Conservation (phyloP, 2,113 vertebrate genomes). For the Osmerus eperlanus region DNA sequence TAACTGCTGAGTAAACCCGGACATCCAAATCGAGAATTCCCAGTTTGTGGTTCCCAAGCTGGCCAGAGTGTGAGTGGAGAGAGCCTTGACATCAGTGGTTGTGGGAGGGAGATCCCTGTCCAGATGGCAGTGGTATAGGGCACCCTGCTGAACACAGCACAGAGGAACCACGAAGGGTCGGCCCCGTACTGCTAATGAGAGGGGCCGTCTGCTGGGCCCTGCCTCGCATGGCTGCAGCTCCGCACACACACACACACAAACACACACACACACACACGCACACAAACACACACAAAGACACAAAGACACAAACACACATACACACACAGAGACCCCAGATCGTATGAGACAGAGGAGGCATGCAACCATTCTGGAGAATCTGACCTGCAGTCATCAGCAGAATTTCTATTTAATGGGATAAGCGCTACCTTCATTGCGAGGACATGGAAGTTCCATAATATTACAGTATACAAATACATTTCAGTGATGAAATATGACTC, state of each 20-base stretch:
- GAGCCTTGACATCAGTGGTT: neutral
- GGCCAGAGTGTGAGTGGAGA: neutral
- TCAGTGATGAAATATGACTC: no score
- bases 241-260: no score
- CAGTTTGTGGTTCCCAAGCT: slow-evolving; percentile 21
- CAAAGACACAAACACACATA: neutral
- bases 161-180: neutral
- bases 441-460: no score
- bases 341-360: neutral
- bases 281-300: no score
- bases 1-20: slow-evolving; percentile 12
- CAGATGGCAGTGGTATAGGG: slow-evolving; percentile 32
- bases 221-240: neutral
- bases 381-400: no score
- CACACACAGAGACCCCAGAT: neutral
- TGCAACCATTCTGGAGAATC: neutral
- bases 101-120: neutral
- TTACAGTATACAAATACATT: no score
- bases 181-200: neutral
- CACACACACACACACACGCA: no score
- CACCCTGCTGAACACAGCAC: slow-evolving; percentile 3
- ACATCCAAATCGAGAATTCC: slow-evolving; percentile 29
- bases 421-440: no score
- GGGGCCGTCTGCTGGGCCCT: neutral
- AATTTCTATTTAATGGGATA: no score